A percentile compares a stretch with the other conserved stretches of the same genome.
Conservation (phyloP, 2,113 vertebrate species). For the Sylvilagus bachmani region DNA sequence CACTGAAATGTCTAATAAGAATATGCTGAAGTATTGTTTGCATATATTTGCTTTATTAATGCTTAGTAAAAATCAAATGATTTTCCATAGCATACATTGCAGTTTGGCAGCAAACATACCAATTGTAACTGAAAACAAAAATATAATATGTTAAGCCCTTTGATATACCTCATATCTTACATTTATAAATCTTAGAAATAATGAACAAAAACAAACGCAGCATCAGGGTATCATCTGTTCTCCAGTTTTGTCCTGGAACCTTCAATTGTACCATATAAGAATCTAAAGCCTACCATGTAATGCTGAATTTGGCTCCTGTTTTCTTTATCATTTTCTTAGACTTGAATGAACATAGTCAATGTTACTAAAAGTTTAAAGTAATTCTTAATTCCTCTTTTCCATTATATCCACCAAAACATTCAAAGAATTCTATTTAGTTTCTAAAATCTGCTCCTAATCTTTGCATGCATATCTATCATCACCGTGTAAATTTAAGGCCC, state of each 20-base stretch:
- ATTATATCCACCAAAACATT: not conserved
- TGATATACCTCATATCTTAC: not conserved
- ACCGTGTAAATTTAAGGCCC: not conserved
- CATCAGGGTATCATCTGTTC: not conserved
- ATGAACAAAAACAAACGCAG: not conserved
- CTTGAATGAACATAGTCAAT: not conserved
- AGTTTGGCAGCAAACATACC: not conserved
- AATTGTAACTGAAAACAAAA: not conserved
- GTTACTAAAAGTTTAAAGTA: not conserved
- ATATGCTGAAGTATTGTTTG: not conserved
- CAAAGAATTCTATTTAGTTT: not conserved
- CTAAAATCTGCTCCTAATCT: not conserved
- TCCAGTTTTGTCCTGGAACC: not conserved
- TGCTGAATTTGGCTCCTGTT: not conserved
- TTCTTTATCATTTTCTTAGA: not conserved
- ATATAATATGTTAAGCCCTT: not conserved
- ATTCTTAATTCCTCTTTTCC: not conserved
- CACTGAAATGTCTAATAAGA: not conserved
- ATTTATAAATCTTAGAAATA: not conserved
- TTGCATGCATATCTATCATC: not conserved
- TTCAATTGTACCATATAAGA: not conserved
- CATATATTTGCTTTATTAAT: not conserved
- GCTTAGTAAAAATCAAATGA: constrained; percentile 11
- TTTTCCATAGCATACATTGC: not conserved
- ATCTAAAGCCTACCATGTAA: not conserved